Evolutionary conservation across 2,888 invertebrate species (phyloP).

Genomic region (Venusia cambrica): DNA sequence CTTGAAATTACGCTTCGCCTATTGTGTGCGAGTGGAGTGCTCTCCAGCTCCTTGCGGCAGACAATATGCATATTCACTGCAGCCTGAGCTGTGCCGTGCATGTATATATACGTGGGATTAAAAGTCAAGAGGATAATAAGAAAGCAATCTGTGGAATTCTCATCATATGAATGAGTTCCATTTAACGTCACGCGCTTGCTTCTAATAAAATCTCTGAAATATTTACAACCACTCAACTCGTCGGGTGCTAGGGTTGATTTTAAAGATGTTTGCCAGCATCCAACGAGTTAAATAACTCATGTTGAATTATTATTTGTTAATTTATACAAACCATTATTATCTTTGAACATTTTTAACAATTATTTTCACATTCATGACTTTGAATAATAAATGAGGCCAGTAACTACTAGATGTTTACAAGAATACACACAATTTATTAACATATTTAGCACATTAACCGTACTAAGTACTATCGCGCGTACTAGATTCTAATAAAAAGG

Average conservation of each 20-base stretch:
- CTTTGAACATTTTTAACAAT: no score
- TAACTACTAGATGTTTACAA: conserved; percentile 19
- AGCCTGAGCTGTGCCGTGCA: conserved; percentile 18
- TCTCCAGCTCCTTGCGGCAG: conserved; percentile 48
- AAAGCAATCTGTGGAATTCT: no score
- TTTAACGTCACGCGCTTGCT: no score
- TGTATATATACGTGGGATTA: conserved; percentile 9
- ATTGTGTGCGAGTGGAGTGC: conserved; percentile 58
- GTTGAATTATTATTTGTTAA: no score
- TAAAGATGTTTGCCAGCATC: no score
- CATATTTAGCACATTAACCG: conserved; percentile 29
- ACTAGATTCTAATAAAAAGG: conserved; percentile 31
- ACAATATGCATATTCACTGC: conserved; percentile 66
- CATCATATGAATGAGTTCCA: no score
- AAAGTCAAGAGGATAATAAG: conserved; percentile 3
- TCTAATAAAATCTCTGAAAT: no score
- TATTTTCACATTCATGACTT: no score
- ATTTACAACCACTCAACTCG: no score
- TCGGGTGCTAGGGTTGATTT: no score
- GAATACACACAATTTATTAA: conserved; percentile 23
- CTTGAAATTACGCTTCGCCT: conserved; percentile 53
- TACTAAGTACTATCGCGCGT: conserved; percentile 25
- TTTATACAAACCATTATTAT: no score
- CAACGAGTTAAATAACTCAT: no score
- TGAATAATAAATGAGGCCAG: conserved; percentile 2